Conservation (phyloP, 1,140 invertebrate species). For the Ceratosolen solmsi region DNA sequence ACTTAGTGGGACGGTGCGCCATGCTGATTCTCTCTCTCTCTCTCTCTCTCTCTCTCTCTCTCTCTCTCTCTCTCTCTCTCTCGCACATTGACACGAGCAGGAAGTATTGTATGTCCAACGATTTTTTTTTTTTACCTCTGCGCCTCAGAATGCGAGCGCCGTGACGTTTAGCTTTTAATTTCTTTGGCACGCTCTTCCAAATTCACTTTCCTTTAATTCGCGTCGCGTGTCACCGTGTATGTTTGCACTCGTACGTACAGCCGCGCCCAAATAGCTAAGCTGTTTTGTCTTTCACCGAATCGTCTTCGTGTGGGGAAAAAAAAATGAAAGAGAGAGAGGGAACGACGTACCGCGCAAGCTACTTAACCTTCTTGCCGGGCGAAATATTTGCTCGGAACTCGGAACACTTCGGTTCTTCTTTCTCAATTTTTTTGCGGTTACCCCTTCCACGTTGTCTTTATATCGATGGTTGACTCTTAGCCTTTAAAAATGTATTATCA, state of each 20-base stretch:
- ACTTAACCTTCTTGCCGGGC: constrained; percentile 18
- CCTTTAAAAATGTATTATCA: neutral
- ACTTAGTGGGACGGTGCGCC: no score
- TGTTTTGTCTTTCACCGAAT: neutral
- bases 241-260: neutral
- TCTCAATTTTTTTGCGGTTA: neutral
- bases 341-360: neutral
- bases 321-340: neutral
- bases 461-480: neutral
- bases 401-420: neutral
- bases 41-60: constrained; percentile 7
- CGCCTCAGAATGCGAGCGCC: neutral
- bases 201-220: no score
- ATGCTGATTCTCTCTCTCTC: neutral
- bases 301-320: neutral
- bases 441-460: neutral
- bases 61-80: neutral
- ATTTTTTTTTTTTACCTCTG: neutral
- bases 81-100: constrained; percentile 9
- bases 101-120: neutral
- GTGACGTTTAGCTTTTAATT: no score
- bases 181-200: no score
- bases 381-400: neutral
- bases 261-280: constrained; percentile 25
- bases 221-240: no score